A percentile compares a stretch with the other conserved stretches of the same genome.
Conservation (phyloP, 2,113 vertebrate genomes). For the Acanthisitta chloris region DNA sequence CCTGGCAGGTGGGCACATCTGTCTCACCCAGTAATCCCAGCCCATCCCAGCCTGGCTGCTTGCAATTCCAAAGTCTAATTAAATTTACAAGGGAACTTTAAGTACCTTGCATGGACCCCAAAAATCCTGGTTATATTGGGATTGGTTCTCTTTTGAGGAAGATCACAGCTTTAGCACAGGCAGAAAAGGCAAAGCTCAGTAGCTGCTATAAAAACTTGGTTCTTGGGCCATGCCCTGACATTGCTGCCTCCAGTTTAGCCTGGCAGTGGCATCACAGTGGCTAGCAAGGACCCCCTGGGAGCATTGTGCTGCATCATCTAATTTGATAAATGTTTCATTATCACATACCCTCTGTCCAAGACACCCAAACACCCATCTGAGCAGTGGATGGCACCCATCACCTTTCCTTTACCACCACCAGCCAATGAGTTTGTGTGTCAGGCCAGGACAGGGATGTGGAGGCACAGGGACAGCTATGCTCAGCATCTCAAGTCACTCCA, state of each 20-base stretch:
- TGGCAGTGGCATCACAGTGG: neutral
- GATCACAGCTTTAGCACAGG: neutral
- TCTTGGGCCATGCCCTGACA: accelerated
- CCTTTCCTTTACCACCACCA: neutral
- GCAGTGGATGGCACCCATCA: neutral
- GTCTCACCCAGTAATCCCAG: neutral
- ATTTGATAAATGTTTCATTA: accelerated
- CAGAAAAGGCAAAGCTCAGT: neutral
- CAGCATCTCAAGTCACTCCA: neutral
- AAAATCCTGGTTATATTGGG: no score
- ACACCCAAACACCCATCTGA: neutral
- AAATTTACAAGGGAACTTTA: accelerated
- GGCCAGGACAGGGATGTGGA: neutral
- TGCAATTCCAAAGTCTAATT: neutral
- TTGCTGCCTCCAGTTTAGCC: neutral
- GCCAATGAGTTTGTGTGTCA: accelerated
- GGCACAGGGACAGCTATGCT: neutral
- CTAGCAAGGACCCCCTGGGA: neutral
- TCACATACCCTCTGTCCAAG: neutral
- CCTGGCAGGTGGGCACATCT: accelerated
- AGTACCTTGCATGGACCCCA: neutral
- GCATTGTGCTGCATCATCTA: neutral
- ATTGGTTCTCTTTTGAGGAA: neutral
- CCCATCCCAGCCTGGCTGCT: neutral
- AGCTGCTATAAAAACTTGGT: neutral